phyloP scores from a whole-genome alignment of 1,140 invertebrate genomes.

The Aculops lycopersici region DNA sequence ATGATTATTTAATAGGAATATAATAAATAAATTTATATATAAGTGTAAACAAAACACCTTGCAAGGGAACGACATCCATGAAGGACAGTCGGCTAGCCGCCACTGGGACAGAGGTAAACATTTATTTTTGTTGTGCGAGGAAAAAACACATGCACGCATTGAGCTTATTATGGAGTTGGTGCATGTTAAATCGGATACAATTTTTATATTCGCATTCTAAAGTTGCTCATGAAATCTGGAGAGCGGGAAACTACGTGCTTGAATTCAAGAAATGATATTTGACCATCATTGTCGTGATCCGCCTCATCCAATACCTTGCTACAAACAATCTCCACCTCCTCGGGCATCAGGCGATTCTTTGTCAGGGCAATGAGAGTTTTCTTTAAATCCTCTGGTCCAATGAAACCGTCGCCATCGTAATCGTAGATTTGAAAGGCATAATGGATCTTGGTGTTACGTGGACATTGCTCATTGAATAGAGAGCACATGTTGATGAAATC shows the following conservation, averaged over 20 bases:
- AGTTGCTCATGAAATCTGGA: not conserved
- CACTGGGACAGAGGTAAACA: too few relatives aligned
- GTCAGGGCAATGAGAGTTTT: conserved; percentile 49
- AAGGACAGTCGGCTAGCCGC: too few relatives aligned
- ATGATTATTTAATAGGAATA: too few relatives aligned
- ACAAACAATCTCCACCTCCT: conserved; percentile 34
- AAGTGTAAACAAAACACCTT: too few relatives aligned
- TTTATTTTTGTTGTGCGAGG: too few relatives aligned
- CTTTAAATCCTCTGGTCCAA: conserved; percentile 47
- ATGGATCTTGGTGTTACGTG: conserved; percentile 22
- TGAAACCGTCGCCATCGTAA: conserved; percentile 62
- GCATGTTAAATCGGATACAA: not conserved
- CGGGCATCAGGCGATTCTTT: conserved; percentile 40
- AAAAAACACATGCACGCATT: too few relatives aligned
- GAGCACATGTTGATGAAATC: conserved; percentile 29
- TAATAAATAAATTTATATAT: too few relatives aligned
- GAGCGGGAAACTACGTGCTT: not conserved
- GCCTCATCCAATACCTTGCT: conserved; percentile 23
- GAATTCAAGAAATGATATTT: not conserved
- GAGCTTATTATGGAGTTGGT: too few relatives aligned
- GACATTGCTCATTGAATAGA: conserved; percentile 23
- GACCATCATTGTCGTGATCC: conserved; percentile 22
- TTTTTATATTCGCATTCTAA: not conserved
- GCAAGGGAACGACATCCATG: too few relatives aligned
- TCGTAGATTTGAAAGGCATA: conserved; percentile 28